Evolutionary conservation across 2,888 invertebrate genomes (phyloP).

Genomic region (Omphaloscelis lunosa): DNA sequence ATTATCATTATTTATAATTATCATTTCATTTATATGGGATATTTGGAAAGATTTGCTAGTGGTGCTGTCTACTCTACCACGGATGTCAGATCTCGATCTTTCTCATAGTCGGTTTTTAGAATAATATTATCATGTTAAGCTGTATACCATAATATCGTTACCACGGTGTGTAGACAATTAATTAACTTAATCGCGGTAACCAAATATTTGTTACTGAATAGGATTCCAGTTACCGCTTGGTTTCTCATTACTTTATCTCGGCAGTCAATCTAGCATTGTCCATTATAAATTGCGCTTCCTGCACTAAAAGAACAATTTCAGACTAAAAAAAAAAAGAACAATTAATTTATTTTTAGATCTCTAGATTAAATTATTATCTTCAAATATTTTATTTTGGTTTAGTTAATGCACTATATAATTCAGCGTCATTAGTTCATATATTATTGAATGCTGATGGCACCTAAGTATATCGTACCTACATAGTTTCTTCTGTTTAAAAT

Average conservation of each 20-base stretch:
- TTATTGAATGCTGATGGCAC: not conserved
- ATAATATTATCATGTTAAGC: too few species aligned
- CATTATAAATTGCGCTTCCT: constrained; percentile 20
- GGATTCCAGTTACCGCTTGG: constrained; percentile 22
- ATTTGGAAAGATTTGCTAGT: too few species aligned
- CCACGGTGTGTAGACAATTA: too few species aligned
- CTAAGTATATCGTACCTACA: not conserved
- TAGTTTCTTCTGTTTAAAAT: not conserved
- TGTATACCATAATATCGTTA: too few species aligned
- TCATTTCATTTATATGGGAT: too few species aligned
- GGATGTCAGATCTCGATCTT: too few species aligned
- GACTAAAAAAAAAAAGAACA: too few species aligned
- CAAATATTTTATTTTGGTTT: constrained; percentile 8
- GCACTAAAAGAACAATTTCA: constrained; percentile 37
- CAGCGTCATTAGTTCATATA: not conserved
- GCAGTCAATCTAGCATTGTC: constrained; percentile 26
- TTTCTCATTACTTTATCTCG: constrained; percentile 34
- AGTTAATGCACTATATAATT: not conserved
- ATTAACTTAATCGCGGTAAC: constrained; percentile 1
- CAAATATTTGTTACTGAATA: constrained; percentile 28
- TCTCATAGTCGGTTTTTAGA: too few species aligned
- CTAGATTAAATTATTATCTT: constrained; percentile 19
- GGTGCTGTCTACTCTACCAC: too few species aligned
- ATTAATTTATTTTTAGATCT: too few species aligned
- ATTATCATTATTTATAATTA: not conserved